phyloP scores from a whole-genome alignment of 2,113 vertebrate species.

The Ptyas mucosa region DNA sequence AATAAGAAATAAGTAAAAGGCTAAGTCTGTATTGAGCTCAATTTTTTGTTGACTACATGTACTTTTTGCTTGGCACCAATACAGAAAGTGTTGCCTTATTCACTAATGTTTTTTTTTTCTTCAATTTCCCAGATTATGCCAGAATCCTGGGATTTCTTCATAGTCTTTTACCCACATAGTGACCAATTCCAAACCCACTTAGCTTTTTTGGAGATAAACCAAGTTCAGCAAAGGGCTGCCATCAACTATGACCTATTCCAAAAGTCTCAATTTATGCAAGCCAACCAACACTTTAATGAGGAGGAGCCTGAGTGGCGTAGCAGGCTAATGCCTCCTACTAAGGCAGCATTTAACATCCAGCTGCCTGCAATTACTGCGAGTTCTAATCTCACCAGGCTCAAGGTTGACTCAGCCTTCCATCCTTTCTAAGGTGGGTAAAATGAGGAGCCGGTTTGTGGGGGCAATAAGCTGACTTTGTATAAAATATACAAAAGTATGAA shows the following conservation, averaged over 20 bases:
- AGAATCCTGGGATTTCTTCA: not conserved
- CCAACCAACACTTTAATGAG: not conserved
- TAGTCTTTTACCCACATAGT: not conserved
- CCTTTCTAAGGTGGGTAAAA: too few species aligned
- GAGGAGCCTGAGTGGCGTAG: too few species aligned
- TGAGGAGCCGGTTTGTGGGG: too few species aligned
- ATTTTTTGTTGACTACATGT: not conserved
- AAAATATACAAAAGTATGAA: too few species aligned
- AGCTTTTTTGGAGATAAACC: not conserved
- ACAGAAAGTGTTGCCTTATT: not conserved
- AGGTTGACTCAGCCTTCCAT: too few species aligned
- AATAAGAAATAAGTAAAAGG: not conserved
- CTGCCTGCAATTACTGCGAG: too few species aligned
- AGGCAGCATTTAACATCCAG: too few species aligned
- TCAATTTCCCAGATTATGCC: not conserved
- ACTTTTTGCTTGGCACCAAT: not conserved
- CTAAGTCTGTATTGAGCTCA: not conserved
- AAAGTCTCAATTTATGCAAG: conserved; percentile 2
- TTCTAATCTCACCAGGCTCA: too few species aligned
- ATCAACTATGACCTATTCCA: not conserved
- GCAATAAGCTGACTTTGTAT: too few species aligned
- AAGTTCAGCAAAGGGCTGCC: not conserved
- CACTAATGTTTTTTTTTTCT: not conserved
- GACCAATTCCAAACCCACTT: not conserved
- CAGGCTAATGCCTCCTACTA: too few species aligned